phyloP scores from a whole-genome alignment of 1,140 invertebrate genomes.

The Zaprionus africanus region DNA sequence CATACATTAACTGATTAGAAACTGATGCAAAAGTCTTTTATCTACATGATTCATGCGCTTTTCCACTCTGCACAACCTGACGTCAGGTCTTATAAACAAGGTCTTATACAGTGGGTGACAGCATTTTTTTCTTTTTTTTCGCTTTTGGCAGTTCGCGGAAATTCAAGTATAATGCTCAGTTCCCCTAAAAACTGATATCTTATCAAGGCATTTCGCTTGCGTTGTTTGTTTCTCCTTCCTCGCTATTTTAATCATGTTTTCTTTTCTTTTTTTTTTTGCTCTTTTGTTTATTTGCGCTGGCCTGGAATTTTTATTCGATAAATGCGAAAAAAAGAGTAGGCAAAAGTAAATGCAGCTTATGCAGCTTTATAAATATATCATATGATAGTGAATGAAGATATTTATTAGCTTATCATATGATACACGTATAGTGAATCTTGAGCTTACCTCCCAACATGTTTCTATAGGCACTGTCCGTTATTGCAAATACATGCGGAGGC shows the following conservation, averaged over 20 bases:
- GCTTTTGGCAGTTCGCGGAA: constrained; percentile 51
- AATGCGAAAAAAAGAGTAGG: constrained; percentile 11
- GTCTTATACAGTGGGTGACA: constrained; percentile 9
- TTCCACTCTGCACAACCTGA: constrained; percentile 22
- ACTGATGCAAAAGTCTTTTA: constrained; percentile 37
- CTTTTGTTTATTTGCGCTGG: constrained; percentile 14
- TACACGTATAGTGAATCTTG: not conserved
- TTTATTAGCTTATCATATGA: not conserved
- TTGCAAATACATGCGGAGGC: constrained; percentile 99
- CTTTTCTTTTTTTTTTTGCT: not conserved
- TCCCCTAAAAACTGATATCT: constrained; percentile 40
- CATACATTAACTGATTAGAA: constrained; percentile 53
- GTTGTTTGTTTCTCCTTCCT: constrained; percentile 11
- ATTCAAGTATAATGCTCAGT: constrained; percentile 2
- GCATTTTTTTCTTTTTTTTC: constrained; percentile 9
- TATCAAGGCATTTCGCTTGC: constrained; percentile 44
- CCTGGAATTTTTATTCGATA: constrained; percentile 63
- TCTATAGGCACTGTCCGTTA: constrained; percentile 98
- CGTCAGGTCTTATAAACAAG: constrained; percentile 18
- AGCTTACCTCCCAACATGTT: constrained; percentile 99
- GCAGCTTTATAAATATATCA: constrained; percentile 25
- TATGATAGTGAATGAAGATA: constrained; percentile 11
- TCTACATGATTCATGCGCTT: constrained; percentile 50
- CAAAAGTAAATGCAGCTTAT: constrained; percentile 29
- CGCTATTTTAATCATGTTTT: not conserved